Percentiles rank a stretch among this genome's conserved stretches.
These are phyloP conservation scores for Xanthorhoe designata DNA, from an alignment of 2,888 invertebrate genomes.

Conservation along the genomic window DNA sequence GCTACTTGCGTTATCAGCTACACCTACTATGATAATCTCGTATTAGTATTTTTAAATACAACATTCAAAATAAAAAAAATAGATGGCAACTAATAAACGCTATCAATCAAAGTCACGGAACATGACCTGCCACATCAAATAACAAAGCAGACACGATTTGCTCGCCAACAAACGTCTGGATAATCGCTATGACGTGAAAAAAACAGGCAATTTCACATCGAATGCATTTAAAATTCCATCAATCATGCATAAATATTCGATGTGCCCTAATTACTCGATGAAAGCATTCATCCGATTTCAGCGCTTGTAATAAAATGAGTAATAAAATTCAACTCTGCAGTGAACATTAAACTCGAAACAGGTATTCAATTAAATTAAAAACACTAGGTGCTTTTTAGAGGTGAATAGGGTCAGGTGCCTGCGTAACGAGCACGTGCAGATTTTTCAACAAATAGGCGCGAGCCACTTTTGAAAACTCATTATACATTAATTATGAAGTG, in stretches of 20 bases:
- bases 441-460: constrained; percentile 50
- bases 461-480: constrained; percentile 51
- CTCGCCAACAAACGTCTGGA: constrained; percentile 27
- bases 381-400: constrained; percentile 41
- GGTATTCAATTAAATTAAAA: constrained; percentile 53
- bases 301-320: constrained; percentile 22
- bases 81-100: constrained; percentile 39
- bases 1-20: not conserved
- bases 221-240: constrained; percentile 25
- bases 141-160: constrained; percentile 42
- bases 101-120: constrained; percentile 63
- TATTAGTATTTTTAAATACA: not conserved
- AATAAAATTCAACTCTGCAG: constrained; percentile 10
- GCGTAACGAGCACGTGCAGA: constrained; percentile 39
- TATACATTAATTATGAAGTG: constrained; percentile 57
- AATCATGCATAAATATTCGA: constrained; percentile 28
- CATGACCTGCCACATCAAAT: constrained; percentile 54
- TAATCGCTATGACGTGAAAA: constrained; percentile 28
- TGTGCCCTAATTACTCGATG: constrained; percentile 33
- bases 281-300: constrained; percentile 31
- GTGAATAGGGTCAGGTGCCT: constrained; percentile 34
- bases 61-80: constrained; percentile 23
- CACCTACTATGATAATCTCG: not conserved
- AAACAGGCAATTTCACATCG: constrained; percentile 25
- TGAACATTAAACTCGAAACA: constrained; percentile 38